A percentile compares a stretch with the other conserved stretches of the same genome.
Conservation (phyloP, 2,797 vertebrate genomes). For the Phrynocephalus vlangalii region DNA sequence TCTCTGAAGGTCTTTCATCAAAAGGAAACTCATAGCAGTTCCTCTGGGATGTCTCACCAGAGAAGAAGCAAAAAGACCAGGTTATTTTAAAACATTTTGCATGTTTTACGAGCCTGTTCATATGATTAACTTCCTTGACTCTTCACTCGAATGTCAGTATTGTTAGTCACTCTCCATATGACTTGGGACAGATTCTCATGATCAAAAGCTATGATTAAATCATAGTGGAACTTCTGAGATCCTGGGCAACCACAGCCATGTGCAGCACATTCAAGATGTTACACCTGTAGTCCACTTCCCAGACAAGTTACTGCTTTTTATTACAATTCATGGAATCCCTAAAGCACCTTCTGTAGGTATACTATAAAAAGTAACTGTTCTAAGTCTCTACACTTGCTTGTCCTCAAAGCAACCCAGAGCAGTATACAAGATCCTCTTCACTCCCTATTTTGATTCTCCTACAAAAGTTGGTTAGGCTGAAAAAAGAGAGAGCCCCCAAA, state of each 20-base stretch:
- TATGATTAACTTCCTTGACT: not conserved
- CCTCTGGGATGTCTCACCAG: not conserved
- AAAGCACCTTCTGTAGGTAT: too few relatives aligned
- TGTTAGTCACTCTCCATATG: not conserved
- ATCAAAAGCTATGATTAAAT: conserved; percentile 5
- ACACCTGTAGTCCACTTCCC: not conserved
- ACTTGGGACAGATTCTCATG: not conserved
- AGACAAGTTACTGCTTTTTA: too few relatives aligned
- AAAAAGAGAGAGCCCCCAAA: not conserved
- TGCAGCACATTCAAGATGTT: not conserved
- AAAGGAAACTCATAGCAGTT: not conserved
- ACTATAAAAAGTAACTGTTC: too few relatives aligned
- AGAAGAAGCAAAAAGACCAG: not conserved
- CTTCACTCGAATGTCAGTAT: not conserved
- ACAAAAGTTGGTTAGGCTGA: too few relatives aligned
- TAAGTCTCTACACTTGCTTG: not conserved
- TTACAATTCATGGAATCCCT: too few relatives aligned
- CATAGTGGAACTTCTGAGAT: not conserved
- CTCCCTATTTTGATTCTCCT: not conserved
- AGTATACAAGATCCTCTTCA: not conserved
- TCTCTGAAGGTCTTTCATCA: not conserved
- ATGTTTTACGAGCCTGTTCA: not conserved
- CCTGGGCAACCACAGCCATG: not conserved
- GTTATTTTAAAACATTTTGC: not conserved
- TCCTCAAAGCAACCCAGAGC: not conserved